Conservation (phyloP, 2,888 invertebrate species). For the Agrilus cyanescens region DNA sequence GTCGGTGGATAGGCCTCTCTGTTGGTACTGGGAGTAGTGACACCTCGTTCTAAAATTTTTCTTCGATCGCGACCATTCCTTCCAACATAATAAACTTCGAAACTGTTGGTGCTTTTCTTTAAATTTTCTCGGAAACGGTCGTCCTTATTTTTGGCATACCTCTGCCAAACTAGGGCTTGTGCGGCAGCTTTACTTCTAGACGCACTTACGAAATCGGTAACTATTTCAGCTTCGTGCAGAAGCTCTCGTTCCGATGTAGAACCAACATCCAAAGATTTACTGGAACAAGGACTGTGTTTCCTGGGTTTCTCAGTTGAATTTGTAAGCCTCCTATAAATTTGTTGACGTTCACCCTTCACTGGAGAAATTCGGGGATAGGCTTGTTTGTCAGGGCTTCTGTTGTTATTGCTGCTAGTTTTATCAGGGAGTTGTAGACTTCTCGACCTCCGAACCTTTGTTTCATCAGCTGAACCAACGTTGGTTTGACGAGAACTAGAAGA, state of each 20-base stretch:
- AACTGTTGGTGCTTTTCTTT: conserved; percentile 24
- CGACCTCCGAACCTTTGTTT: conserved; percentile 38
- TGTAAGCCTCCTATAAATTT: conserved; percentile 32
- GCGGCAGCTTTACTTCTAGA: conserved; percentile 41
- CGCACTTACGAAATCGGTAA: conserved; percentile 44
- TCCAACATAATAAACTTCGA: conserved; percentile 30
- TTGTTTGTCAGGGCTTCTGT: conserved; percentile 15
- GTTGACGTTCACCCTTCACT: conserved; percentile 30
- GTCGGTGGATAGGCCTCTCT: conserved; percentile 21
- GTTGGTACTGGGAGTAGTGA: conserved; percentile 35
- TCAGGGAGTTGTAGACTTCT: conserved; percentile 54
- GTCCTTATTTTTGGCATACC: conserved; percentile 29
- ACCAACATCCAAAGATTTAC: conserved; percentile 17
- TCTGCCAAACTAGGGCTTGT: conserved; percentile 36
- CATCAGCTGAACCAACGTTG: conserved; percentile 14
- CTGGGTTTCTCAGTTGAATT: conserved; percentile 22
- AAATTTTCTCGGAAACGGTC: conserved; percentile 23
- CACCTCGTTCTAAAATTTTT: conserved; percentile 36
- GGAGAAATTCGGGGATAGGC: conserved; percentile 28
- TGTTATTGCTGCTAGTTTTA: conserved; percentile 22
- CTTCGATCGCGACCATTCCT: conserved; percentile 31
- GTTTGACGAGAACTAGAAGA: conserved; percentile 19
- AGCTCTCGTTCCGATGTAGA: conserved; percentile 35
- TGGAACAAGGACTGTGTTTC: conserved; percentile 14
- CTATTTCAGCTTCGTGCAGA: conserved; percentile 43